phyloP scores from a whole-genome alignment of 1,140 invertebrate genomes.

The Diorhabda carinulata region DNA sequence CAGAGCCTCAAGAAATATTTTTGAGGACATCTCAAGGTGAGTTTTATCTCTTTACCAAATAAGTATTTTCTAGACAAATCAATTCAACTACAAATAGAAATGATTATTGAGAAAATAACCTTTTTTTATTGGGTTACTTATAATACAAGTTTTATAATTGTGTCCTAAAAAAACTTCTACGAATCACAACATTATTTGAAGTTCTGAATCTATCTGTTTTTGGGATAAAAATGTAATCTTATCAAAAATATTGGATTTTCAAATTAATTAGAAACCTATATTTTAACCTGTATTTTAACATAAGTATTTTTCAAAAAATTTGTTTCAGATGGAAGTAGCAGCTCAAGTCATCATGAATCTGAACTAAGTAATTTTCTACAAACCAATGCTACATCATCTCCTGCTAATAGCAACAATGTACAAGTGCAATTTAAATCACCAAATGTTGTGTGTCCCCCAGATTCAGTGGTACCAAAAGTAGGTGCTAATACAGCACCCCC shows the following conservation, averaged over 20 bases:
- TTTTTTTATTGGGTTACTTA: too few relatives aligned
- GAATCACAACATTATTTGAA: too few relatives aligned
- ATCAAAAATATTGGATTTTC: too few relatives aligned
- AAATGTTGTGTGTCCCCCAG: conserved; percentile 77
- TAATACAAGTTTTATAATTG: too few relatives aligned
- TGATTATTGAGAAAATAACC: too few relatives aligned
- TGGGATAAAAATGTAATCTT: too few relatives aligned
- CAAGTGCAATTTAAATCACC: conserved; percentile 68
- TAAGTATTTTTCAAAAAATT: not conserved
- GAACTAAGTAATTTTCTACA: conserved; percentile 21
- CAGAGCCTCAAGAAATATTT: conserved; percentile 70
- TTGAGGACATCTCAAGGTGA: conserved; percentile 53
- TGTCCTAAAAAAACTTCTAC: too few relatives aligned
- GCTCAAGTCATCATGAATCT: conserved; percentile 10
- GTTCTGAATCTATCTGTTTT: too few relatives aligned
- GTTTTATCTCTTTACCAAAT: not conserved
- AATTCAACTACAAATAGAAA: too few relatives aligned
- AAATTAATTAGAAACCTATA: too few relatives aligned
- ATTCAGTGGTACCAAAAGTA: conserved; percentile 57
- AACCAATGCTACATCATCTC: conserved; percentile 24
- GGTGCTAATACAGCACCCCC: conserved; percentile 46
- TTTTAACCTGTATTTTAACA: too few relatives aligned
- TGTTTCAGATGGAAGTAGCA: conserved; percentile 29
- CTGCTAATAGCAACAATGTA: conserved; percentile 28
- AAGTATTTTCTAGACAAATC: too few relatives aligned